Evolutionary conservation across 2,888 invertebrate species (phyloP), one percentile per base, ranked within the genome.

Genomic region (Scaptomyza flava): DNA sequence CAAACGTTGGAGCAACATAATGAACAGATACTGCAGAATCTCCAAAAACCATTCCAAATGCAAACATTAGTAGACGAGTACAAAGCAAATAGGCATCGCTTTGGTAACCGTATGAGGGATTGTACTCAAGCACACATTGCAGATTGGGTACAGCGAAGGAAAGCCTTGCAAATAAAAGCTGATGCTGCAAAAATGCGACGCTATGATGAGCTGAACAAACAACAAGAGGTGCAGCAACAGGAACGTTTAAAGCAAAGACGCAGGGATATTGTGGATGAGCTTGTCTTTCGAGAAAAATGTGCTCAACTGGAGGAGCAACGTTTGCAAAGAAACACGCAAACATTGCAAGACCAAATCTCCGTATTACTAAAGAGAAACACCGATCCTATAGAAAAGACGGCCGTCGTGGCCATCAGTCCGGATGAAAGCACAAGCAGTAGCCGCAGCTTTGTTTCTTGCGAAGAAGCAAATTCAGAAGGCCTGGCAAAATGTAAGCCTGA

Each of bases 81-180:
- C 30, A 92, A 93, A 50, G 93, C 93, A 0, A 92, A 92, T 56
- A 92, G 92, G 61, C 93, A 92, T 47, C 92, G 93, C 0, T 93
- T 93, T 61, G 92, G 93, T 0, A 93, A 93, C 78, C 93, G 93
- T 90, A 94, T 94, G 6, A 90, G 93, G 0, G 72, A 93, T 11
- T 93, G 85, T 53, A 87, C 89, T 1, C 73, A 79, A 34, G 72
- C 79, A 2, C 89, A 90, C 48, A 71, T 91, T 38, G 88, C 86
- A 3, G 84, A 83, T 41, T 92, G 91, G 91, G 61, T 79, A 6
- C 71, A 81, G 43, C 75, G 79, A 11, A 89, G 90, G 61, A 72
- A 80, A 0, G 71, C 69, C 14, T 72, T 84, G 1, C 69, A 74
- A 1, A 30, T 80, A 2, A 62, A 79, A 6, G 76, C 72, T n/a